These are phyloP conservation scores for Clarias pachynema DNA, from an alignment of 2,797 vertebrate species.

Conservation along the genomic window DNA sequence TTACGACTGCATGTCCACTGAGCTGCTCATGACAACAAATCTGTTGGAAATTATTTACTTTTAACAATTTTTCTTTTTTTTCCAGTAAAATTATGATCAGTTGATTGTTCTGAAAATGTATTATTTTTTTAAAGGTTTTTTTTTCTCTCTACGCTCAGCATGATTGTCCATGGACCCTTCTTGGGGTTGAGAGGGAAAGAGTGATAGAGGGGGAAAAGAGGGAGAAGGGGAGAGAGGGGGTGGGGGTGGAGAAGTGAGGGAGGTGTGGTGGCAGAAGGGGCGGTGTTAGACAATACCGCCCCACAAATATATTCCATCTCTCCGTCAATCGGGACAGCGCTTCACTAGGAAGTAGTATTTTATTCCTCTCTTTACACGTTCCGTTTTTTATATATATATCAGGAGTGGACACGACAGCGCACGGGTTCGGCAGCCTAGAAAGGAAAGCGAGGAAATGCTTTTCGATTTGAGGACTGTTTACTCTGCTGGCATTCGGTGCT, in stretches of 20 bases:
- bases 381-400: neutral
- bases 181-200: constrained; percentile 45
- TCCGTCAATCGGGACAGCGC: constrained; percentile 72
- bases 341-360: constrained; percentile 70
- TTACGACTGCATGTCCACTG: no score
- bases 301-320: constrained; percentile 76
- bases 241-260: constrained; percentile 63
- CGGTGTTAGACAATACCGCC: constrained; percentile 77
- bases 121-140: neutral
- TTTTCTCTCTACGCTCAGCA: constrained; percentile 39
- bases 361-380: constrained; percentile 69
- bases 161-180: constrained; percentile 12
- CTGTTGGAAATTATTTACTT: no score
- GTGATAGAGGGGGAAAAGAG: constrained; percentile 54
- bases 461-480: constrained; percentile 58
- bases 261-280: constrained; percentile 61
- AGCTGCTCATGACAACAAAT: no score
- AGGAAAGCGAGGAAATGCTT: constrained; percentile 55
- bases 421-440: constrained; percentile 40
- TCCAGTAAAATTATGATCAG: neutral
- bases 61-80: neutral
- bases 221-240: constrained; percentile 49
- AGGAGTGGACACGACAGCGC: constrained; percentile 51
- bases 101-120: neutral
- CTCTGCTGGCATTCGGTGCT: constrained; percentile 53